Conservation (phyloP, 2,797 vertebrate species). For the Salarias fasciatus region DNA sequence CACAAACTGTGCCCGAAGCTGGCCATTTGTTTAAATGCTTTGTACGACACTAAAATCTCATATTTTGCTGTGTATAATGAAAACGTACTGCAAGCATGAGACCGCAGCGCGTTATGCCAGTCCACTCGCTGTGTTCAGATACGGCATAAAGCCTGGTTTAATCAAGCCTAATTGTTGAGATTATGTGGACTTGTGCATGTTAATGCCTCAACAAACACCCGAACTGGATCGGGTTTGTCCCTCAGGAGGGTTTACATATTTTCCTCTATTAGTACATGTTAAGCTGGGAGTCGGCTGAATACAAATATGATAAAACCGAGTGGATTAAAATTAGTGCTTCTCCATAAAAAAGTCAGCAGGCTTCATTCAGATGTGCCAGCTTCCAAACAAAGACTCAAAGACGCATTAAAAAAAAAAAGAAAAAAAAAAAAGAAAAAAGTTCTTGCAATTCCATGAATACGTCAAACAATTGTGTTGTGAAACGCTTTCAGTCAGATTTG, state of each 20-base stretch:
- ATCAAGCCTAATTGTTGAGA: conserved; percentile 73
- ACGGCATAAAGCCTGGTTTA: conserved; percentile 65
- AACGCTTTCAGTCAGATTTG: too few species aligned
- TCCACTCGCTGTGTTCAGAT: conserved; percentile 42
- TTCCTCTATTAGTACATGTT: conserved; percentile 58
- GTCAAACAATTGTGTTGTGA: too few species aligned
- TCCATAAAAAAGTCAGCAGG: conserved; percentile 44
- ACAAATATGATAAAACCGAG: conserved; percentile 66
- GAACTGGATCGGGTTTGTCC: conserved; percentile 67
- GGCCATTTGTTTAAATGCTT: conserved; percentile 18
- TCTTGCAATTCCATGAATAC: too few species aligned
- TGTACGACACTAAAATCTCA: conserved; percentile 31
- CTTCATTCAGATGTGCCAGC: conserved; percentile 41
- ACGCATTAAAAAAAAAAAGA: too few species aligned
- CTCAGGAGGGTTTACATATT: conserved; percentile 63
- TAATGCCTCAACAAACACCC: conserved; percentile 72
- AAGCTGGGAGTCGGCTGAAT: conserved; percentile 60
- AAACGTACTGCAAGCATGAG: conserved; percentile 32
- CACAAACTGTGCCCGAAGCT: conserved; percentile 21
- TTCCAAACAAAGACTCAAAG: conserved; percentile 15
- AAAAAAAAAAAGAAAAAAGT: too few species aligned
- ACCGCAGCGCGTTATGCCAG: conserved; percentile 28
- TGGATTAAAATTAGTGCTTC: conserved; percentile 51
- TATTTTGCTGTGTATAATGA: conserved; percentile 40
- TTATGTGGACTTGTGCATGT: conserved; percentile 69